A percentile compares a stretch with the other conserved stretches of the same genome.
Evolutionary conservation across 1,140 invertebrate species (phyloP).

Genomic region (Globodera rostochiensis): DNA sequence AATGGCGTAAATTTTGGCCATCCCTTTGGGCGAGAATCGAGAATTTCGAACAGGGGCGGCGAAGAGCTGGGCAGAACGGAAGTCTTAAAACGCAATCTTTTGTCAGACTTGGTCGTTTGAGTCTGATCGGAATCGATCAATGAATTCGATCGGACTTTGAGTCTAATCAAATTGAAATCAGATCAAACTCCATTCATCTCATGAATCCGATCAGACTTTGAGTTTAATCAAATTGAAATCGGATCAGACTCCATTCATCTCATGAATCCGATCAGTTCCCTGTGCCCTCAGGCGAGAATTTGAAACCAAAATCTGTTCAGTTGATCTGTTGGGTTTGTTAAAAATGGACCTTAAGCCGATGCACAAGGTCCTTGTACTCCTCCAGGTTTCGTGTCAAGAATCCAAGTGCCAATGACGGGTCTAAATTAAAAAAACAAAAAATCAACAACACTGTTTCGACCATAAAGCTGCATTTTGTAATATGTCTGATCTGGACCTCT

Average conservation of each 20-base stretch:
- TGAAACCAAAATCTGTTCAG: slow-evolving; percentile 17
- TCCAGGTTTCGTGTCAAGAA: slow-evolving; percentile 52
- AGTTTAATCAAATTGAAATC: no score
- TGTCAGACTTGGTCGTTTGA: no score
- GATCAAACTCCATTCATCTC: no score
- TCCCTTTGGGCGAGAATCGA: slow-evolving; percentile 54
- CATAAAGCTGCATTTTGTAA: no score
- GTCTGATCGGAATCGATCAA: no score
- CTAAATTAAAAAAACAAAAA: slow-evolving; percentile 27
- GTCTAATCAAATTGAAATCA: no score
- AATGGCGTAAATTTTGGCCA: slow-evolving; percentile 63
- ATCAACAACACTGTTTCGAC: neutral
- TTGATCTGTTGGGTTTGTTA: neutral
- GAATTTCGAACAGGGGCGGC: slow-evolving; percentile 60
- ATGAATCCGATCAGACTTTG: no score
- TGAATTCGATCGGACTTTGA: no score
- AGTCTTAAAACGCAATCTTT: slow-evolving; percentile 21
- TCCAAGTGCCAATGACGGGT: slow-evolving; percentile 59
- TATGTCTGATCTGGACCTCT: no score
- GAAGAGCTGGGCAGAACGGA: slow-evolving; percentile 36
- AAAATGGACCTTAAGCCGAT: slow-evolving; percentile 46
- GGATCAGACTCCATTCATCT: no score
- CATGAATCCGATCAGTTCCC: no score
- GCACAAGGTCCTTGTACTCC: slow-evolving; percentile 55
- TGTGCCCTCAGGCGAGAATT: neutral